These are phyloP conservation scores for Penelope pileata DNA, from an alignment of 2,113 vertebrate species.

Conservation along the genomic window DNA sequence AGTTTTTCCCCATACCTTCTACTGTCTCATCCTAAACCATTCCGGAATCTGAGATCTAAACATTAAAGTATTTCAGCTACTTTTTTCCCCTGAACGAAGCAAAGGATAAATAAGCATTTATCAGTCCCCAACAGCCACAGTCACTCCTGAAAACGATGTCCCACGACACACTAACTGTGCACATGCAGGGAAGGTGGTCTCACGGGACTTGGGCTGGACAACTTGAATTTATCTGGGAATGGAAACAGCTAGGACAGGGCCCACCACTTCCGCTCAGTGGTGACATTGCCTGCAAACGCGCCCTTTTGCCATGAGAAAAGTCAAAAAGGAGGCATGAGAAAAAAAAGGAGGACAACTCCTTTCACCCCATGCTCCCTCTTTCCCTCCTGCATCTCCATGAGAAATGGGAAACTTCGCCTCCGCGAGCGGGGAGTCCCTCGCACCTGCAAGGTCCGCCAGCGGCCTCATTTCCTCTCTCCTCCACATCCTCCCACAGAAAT, in stretches of 20 bases:
- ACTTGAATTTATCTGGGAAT: not conserved
- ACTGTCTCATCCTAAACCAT: accelerated
- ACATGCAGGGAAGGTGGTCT: not conserved
- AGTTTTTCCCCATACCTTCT: not conserved
- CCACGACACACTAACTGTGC: not conserved
- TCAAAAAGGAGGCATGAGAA: not conserved
- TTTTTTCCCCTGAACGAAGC: not conserved
- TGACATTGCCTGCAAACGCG: not conserved
- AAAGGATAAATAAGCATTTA: not conserved
- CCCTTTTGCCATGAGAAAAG: not conserved
- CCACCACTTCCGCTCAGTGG: not conserved
- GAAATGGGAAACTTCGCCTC: not conserved
- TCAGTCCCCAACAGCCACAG: not conserved
- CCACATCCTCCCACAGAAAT: conserved; percentile 20
- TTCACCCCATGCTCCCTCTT: accelerated
- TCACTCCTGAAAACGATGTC: not conserved
- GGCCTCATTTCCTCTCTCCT: conserved; percentile 58
- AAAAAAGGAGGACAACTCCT: not conserved
- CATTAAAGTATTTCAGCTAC: not conserved
- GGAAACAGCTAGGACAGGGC: not conserved
- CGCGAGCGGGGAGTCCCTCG: not conserved
- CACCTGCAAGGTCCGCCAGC: conserved; percentile 23
- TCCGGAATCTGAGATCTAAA: not conserved
- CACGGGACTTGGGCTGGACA: not conserved
- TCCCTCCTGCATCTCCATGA: not conserved